Evolutionary conservation across 2,888 invertebrate genomes (phyloP), one percentile per base, ranked within the genome.

Genomic region (Dolichopus griseipennis): DNA sequence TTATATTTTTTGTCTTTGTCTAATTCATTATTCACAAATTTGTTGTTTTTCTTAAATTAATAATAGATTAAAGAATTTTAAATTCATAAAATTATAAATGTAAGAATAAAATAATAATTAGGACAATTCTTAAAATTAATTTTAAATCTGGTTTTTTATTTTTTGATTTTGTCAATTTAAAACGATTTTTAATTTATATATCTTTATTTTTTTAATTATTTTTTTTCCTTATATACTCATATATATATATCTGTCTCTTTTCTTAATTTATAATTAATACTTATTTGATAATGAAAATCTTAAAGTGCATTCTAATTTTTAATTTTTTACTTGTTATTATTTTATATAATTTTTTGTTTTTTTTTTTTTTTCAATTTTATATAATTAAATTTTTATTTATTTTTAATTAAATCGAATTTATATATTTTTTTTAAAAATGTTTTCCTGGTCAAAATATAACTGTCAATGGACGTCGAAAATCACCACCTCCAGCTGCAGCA

Each of bases 401-500:
- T 21, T 27, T 62, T 43, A 33, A 64, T 66, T 66, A 43, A 52
- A 18, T 66, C 61, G 65, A 68, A 69, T 67, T 63, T 27, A 27
- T 27, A 27, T 2, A 27, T 65, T 65, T 66, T 66, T 21, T 65
- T 65, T 65, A 15, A 52, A 73, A 71, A 69, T 70, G 70, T 71
- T 73, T 73, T 66, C 72, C 71, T 75, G 81, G 81, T 81, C 81
- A 81, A 79, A 81, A 81, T 76, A 81, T 81, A 71, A 81, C 81
- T 22, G 81, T 82, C 43, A 81, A 73, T 37, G 81, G 81, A 69
- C 81, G 76, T 15, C 81, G 78, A 72, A 81, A 82, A 71, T 81
- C 81, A 15, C 78, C 77, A 65, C 75, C 73, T 8, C 76, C 74
- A 65, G 74, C 75, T 15, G 77, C 76, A 64, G 68, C 63, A 69